Base-by-base conservation (phyloP, 2,113 vertebrate genomes). In the Cryptoleucopteryx plumbea region DNA sequence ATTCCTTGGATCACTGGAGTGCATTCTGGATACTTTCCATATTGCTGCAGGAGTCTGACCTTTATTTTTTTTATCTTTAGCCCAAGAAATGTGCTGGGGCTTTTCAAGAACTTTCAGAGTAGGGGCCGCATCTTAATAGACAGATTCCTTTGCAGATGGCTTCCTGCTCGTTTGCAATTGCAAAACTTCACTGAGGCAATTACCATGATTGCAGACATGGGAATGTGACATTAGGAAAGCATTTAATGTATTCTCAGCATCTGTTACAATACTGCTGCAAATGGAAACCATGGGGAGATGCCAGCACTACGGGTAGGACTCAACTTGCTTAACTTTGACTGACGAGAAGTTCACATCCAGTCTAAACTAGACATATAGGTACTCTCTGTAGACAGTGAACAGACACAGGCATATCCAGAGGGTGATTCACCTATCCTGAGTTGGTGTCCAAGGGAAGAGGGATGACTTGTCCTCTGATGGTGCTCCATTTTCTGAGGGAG, bases 191-290 rank as follows among this genome's bases (percentile, higher is more conserved):
- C 88, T 56, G 86, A 94, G 83, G 92, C 77, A 92, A 96, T 95
- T 95, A 87, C 73, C 61, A 23, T 85, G 70, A 96, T 89, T 96
- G 92, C 92, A 93, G 96, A 89, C 92, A 61, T 61, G 96, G 95
- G 95, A 93, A 97, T 96, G 94, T 82, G 95, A 96, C 94, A 94
- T 95, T 94, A 97, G 91, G 96, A 96, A 96, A 95, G 70, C 95
- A 95, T 94, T 95, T 95, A 82, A 85, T 91, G 81, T 94, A 92
- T 94, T 91, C 94, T 84, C 94, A 96, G 83, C 94, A 89, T 96
- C 96, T 96, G 95, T 96, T 94, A 81, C 82, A 83, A 72, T 67
- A 55, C 88, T 81, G 80, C 94, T 93, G 90, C 92, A 93, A 90
- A 94, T 92, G 95, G 92, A 96, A 96, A 94, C 63, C 82, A 82